phyloP scores from a whole-genome alignment of 2,797 vertebrate species.

The Microtus californicus region DNA sequence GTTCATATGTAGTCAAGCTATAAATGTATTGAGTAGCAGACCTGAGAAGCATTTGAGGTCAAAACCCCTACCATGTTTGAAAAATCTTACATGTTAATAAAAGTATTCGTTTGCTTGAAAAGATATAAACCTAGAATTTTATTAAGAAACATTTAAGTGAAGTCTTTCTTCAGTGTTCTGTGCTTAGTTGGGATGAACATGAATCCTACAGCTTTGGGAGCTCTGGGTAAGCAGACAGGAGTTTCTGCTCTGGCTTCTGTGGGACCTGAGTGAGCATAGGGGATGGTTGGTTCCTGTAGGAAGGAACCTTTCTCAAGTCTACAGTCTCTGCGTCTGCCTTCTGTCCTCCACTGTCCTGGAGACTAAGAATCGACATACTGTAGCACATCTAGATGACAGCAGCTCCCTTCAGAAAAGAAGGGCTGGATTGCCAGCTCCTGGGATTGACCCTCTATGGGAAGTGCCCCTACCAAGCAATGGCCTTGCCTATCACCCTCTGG shows the following conservation, averaged over 20 bases:
- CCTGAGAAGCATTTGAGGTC: conserved; percentile 77
- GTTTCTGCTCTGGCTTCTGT: rapidly evolving
- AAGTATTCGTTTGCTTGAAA: conserved; percentile 81
- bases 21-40: conserved; percentile 70
- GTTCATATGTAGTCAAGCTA: conserved; percentile 37
- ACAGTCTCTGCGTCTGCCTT: neutral
- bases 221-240: neutral
- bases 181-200: neutral
- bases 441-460: neutral
- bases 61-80: conserved; percentile 78
- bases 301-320: neutral
- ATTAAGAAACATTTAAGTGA: neutral
- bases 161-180: neutral
- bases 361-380: rapidly evolving
- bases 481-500: neutral
- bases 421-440: neutral
- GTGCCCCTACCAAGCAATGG: neutral
- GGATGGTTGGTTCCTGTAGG: neutral
- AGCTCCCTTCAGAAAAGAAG: neutral
- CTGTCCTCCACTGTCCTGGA: neutral
- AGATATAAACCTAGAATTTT: conserved; percentile 30
- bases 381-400: neutral
- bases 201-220: rapidly evolving
- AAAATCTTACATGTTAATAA: conserved; percentile 79
- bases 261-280: neutral